Evolutionary conservation across 2,113 vertebrate genomes (phyloP).

Genomic region (Anguilla rostrata): DNA sequence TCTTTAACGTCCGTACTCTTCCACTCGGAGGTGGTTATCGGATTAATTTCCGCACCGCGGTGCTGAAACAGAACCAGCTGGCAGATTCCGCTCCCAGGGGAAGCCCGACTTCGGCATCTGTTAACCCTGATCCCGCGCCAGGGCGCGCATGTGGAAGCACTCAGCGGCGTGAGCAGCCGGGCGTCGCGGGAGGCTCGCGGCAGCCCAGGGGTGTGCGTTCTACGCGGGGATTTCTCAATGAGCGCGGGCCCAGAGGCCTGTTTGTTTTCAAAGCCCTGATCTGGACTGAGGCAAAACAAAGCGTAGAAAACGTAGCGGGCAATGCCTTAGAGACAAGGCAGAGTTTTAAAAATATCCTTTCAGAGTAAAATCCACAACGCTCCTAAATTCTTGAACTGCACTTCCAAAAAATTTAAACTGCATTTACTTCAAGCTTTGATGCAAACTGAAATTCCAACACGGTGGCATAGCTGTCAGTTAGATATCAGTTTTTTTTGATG

Average conservation of each 20-base stretch:
- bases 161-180: not conserved
- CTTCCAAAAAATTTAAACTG: not conserved
- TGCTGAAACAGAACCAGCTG: slow-evolving; percentile 14
- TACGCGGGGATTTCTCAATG: not conserved
- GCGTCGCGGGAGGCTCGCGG: not conserved
- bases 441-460: slow-evolving; percentile 1
- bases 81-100: not conserved
- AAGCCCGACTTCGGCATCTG: not conserved
- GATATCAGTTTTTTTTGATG: no score
- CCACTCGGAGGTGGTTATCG: not conserved
- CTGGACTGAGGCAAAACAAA: slow-evolving; percentile 8
- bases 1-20: not conserved
- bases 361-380: not conserved
- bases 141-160: slow-evolving; percentile 14
- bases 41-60: not conserved
- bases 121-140: not conserved
- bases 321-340: not conserved
- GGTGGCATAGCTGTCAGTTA: not conserved
- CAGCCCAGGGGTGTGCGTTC: not conserved
- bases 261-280: not conserved
- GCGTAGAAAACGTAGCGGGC: not conserved
- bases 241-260: not conserved
- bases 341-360: not conserved
- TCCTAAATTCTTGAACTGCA: not conserved
- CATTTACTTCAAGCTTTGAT: not conserved